Evolutionary conservation across 2,888 invertebrate species (phyloP), one percentile per base, ranked within the genome.

Genomic region (Phyllotreta striolata): DNA sequence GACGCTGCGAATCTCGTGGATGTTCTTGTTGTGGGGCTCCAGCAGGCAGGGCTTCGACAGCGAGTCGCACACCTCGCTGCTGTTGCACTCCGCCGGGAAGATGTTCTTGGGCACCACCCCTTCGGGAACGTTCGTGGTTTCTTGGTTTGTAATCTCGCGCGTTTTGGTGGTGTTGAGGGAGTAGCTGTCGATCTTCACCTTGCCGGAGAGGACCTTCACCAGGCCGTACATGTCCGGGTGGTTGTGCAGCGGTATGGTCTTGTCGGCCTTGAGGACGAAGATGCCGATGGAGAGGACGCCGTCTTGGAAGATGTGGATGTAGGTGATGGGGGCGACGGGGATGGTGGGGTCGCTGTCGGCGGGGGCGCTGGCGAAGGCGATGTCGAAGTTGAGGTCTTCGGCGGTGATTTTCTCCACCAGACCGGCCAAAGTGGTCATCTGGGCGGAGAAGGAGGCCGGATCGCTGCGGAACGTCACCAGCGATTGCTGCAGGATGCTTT

Each of bases 151-250:
- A n/a, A n/a, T n/a, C n/a, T n/a, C n/a, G n/a, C n/a, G n/a, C n/a
- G n/a, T 74, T 66, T 75, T 76, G 38, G 76, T 70, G 24, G 76
- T 73, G 63, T 76, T 74, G 66, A 78, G 54, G 8, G 80, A 80
- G 71, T 85, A 89, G 71, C 87, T 88, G 63, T 85, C 84, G 52
- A 93, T 85, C 71, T 85, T 85, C 6, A 92, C 84, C 41, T 86
- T 85, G 0, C 93, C 93, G 64, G 85, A 82, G 66, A 91, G 83
- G 52, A 93, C 92, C 84, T 93, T 94, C 8, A 95, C 82, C 6
- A 96, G 83, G 0, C 96, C 96, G 80, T 91, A 86, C 96, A 96
- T 96, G 66, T 89, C 87, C 0, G 96, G 96, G 79, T 97, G 97
- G 79, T 97, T 94, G 75, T 97, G 97, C 55, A 96, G 83, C 0